These are phyloP conservation scores for Masnerella sp. DNA, from an alignment of 2,888 invertebrate genomes.

Conservation along the genomic window DNA sequence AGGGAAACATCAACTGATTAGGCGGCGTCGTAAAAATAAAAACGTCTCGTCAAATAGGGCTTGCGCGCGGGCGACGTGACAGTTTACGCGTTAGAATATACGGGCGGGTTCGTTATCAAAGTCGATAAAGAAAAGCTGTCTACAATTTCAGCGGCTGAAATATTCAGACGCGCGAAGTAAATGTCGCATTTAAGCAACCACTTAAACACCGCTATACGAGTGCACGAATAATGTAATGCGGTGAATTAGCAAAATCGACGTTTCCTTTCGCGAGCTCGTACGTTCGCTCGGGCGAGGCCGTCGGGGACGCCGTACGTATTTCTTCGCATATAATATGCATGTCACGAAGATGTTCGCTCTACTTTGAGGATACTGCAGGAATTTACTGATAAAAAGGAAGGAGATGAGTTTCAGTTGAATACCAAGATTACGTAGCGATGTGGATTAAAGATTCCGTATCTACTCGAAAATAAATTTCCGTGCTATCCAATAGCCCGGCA, in stretches of 20 bases:
- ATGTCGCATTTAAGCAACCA: slow-evolving; percentile 37
- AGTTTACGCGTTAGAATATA: slow-evolving; percentile 12
- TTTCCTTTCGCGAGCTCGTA: slow-evolving; percentile 34
- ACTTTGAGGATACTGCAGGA: slow-evolving; percentile 40
- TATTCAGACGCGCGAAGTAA: slow-evolving; percentile 22
- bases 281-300: slow-evolving; percentile 30
- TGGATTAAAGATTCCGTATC: slow-evolving; percentile 45
- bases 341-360: slow-evolving; percentile 58
- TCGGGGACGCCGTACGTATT: slow-evolving; percentile 37
- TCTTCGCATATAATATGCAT: slow-evolving; percentile 58
- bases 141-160: slow-evolving; percentile 23
- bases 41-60: slow-evolving; percentile 10
- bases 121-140: slow-evolving; percentile 17
- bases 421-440: slow-evolving; percentile 41
- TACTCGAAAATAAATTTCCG: slow-evolving; percentile 35
- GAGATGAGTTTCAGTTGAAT: slow-evolving; percentile 56
- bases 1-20: too few species aligned
- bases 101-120: slow-evolving; percentile 3
- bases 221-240: slow-evolving; percentile 44
- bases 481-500: slow-evolving; percentile 12
- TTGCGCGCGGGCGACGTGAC: slow-evolving; percentile 14
- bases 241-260: slow-evolving; percentile 50
- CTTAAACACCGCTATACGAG: slow-evolving; percentile 36
- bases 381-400: slow-evolving; percentile 52
- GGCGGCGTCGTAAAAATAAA: not conserved